Evolutionary conservation across 1,140 invertebrate species (phyloP).

Genomic region (Adelges cooleyi): DNA sequence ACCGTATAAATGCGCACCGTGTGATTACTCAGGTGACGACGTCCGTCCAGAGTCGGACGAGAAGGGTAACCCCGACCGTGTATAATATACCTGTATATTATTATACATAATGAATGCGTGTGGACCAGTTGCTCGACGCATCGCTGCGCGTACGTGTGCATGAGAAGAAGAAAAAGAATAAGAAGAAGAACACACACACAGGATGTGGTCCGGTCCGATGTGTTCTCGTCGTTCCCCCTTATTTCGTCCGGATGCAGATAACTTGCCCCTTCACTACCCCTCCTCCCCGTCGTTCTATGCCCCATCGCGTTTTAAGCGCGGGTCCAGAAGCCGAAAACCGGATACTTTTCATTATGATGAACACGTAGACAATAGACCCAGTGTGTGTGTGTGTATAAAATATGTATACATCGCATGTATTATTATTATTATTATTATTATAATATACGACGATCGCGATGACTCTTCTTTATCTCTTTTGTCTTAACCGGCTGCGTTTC

Average conservation of each 20-base stretch:
- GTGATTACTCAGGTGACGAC: constrained; percentile 17
- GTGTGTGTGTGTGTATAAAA: background rate
- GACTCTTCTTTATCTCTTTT: constrained; percentile 12
- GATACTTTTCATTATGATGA: constrained; percentile 28
- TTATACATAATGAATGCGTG: background rate
- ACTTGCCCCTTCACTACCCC: background rate
- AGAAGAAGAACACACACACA: background rate
- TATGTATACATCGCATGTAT: no score
- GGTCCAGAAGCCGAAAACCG: constrained; percentile 29
- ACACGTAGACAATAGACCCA: constrained; percentile 25
- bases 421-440: no score
- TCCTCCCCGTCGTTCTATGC: background rate
- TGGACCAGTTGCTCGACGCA: constrained; percentile 21
- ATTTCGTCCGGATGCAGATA: constrained; percentile 10
- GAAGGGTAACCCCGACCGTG: no score
- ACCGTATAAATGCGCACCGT: constrained; percentile 12
- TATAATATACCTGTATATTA: no score
- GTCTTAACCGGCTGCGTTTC: constrained; percentile 2
- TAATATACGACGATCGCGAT: background rate
- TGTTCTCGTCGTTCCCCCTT: background rate
- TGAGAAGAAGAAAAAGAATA: background rate
- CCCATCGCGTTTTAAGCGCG: background rate
- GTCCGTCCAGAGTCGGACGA: background rate
- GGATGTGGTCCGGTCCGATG: constrained; percentile 24
- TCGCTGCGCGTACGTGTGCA: constrained; percentile 7